Conservation (phyloP, 2,113 vertebrate species). For the Ceyx melanurus region DNA sequence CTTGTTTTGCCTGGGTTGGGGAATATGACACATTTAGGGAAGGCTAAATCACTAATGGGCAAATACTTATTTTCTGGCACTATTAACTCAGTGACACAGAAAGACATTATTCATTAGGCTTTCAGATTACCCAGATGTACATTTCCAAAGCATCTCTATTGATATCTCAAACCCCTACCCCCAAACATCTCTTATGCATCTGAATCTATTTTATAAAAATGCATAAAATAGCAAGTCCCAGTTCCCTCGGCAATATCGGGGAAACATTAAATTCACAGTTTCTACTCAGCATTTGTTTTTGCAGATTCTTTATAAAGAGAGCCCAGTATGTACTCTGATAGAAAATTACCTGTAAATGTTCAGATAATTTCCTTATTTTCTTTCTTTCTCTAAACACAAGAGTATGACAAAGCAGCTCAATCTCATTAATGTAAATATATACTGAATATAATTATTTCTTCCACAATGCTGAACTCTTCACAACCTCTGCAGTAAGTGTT, state of each 20-base stretch:
- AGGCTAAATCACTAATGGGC: neutral
- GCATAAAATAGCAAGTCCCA: neutral
- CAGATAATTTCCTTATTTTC: neutral
- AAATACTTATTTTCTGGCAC: neutral
- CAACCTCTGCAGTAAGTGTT: neutral
- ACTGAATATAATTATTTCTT: neutral
- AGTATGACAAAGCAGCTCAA: neutral
- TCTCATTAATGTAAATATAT: slow-evolving; percentile 8
- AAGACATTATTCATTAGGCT: neutral
- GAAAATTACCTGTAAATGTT: neutral
- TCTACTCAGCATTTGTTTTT: neutral
- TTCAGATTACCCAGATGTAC: neutral
- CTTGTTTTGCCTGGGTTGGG: neutral
- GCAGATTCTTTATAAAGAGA: neutral
- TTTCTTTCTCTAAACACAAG: neutral
- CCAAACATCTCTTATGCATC: neutral
- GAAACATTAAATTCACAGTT: neutral
- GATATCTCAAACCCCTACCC: neutral
- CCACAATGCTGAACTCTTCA: neutral
- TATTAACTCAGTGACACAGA: neutral
- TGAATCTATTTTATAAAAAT: neutral
- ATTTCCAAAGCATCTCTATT: neutral
- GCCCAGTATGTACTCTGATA: neutral
- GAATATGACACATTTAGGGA: neutral
- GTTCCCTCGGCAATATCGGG: neutral